phyloP scores from a whole-genome alignment of 2,888 invertebrate species.

The Eledona agricola region DNA sequence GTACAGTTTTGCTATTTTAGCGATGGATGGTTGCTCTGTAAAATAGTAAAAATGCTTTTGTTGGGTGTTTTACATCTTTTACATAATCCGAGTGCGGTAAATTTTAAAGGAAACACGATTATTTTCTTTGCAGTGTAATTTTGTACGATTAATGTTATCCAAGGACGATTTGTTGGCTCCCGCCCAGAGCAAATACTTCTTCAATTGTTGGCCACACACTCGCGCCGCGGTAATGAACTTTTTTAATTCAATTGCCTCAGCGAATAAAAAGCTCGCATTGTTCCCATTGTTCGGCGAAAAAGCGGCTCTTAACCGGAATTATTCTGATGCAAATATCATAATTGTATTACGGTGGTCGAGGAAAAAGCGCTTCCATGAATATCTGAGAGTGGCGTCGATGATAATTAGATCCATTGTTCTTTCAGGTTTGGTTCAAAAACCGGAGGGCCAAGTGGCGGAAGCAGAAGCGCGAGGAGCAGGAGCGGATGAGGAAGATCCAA shows the following conservation, averaged over 20 bases:
- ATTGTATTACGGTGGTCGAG: constrained; percentile 43
- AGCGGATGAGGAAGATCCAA: constrained; percentile 81
- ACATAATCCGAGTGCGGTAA: too few relatives aligned
- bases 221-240: constrained; percentile 14
- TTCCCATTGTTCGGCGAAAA: constrained; percentile 42
- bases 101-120: too few relatives aligned
- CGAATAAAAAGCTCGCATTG: constrained; percentile 34
- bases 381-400: constrained; percentile 39
- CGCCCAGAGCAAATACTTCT: too few relatives aligned
- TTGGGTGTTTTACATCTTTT: too few relatives aligned
- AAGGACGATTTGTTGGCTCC: too few relatives aligned
- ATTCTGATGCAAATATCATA: constrained; percentile 49
- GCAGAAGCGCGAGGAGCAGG: constrained; percentile 89
- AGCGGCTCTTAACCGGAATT: constrained; percentile 41
- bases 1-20: too few relatives aligned
- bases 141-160: too few relatives aligned
- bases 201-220: too few relatives aligned
- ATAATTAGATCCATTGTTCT: constrained; percentile 43
- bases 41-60: too few relatives aligned
- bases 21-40: too few relatives aligned
- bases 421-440: constrained; percentile 96
- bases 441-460: constrained; percentile 96
- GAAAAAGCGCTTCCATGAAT: constrained; percentile 22
- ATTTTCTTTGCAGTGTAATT: too few relatives aligned
- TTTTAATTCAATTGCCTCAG: constrained; percentile 28